Base-by-base conservation (phyloP, 2,113 vertebrate species). In the Lepisosteus osseus region DNA sequence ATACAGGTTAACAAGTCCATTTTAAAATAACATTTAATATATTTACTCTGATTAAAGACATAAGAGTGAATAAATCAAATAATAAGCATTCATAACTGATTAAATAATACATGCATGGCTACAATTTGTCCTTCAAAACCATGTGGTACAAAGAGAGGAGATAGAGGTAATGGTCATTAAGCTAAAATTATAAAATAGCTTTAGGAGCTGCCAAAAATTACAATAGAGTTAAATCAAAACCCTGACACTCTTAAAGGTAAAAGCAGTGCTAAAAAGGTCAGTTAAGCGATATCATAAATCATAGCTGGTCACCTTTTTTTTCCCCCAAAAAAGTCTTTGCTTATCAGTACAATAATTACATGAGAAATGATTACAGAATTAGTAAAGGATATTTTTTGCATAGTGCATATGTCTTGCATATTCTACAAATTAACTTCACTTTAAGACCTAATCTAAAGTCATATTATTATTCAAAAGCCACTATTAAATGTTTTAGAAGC, bases 201-300 rank as follows among this genome's bases (percentile, higher is more conserved):
- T 63, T 40, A 59, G 9, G 72, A 73, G 69, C 75, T 73, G 17
- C 77, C 73, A 78, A 77, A 71, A 41, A 79, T 73, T 84, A 77
- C 75, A 68, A 70, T 47, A 76, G 70, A 76, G 74, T 84, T 72
- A 76, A 73, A 77, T 77, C 65, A 78, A 41, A 77, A 71, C 70
- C 65, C 73, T 78, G 81, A 83, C 73, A 76, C 6, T 57, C 2
- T 12, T 64, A 68, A 3, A 84, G 73, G 69, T 84, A 78, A 47
- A 82, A 80, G 72, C 73, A 64, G 4, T 64, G 62, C 62, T 64
- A 6, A 64, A 86, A 87, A 86, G 81, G 84, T 69, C 80, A 84
- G 73, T 79, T 75, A 70, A 67, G 81, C 76, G 77, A 82, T 76
- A 83, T 80, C 69, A 83, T 85, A 87, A 86, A 83, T 86, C 79